Evolutionary conservation across 2,888 invertebrate species (phyloP), one percentile per base, ranked within the genome.

Genomic region (Pristionchus maxplancki): DNA sequence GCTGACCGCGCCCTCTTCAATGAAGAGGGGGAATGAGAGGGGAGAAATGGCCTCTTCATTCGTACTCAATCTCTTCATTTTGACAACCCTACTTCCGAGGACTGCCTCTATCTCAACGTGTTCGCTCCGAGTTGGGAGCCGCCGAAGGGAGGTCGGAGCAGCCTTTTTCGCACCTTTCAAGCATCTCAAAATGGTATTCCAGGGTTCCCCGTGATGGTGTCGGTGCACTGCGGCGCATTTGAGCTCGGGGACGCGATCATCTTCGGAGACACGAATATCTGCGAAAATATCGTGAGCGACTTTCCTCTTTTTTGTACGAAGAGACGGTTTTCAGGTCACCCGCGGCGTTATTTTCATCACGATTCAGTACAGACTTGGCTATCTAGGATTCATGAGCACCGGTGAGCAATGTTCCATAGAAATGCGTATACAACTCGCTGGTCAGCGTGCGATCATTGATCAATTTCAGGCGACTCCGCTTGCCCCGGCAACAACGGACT

Each of bases 301-400:
- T 9, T 64, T n/a, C n/a, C n/a, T n/a, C n/a, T n/a, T n/a, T n/a
- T n/a, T n/a, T 58, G 6, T 58, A 5, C 4, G 31, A 64, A 28
- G 11, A 11, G 3, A 1, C n/a, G n/a, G n/a, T 37, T 74, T 20
- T 4, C 24, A 89, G 89, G 89, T 89, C 17, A 90, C 89, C 0
- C 81, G 81, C 1, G 92, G 91, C 64, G 91, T 92, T 31, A 90
- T 92, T 28, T 91, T 92, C 24, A 91, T 92, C 50, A 92, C 92
- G 2, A 92, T 92, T 58, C 92, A 92, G 67, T 92, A 92, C 84
- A 89, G 92, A 24, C 89, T 93, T 2, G 92, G 91, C 58, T 91
- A 87, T 67, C 89, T 92, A 1, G 92, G 92, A 6, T 91, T 93
- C 62, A 90, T 89, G 89, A 90, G 90, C 1, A 91, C 91, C 24